Conservation (phyloP, 2,797 vertebrate species). For the Mionectes olivaceus region DNA sequence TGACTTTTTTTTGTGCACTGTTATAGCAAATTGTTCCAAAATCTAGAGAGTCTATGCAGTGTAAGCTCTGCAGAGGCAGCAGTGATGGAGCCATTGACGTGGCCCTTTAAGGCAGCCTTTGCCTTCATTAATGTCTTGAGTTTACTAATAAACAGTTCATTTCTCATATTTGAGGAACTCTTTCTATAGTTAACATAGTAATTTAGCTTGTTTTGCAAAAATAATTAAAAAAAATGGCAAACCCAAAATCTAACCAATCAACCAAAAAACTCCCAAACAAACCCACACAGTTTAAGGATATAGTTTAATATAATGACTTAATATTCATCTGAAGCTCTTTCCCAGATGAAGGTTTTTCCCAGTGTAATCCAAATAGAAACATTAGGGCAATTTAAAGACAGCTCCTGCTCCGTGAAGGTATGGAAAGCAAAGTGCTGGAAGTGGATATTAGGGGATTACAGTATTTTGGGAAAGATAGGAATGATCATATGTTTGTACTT, state of each 20-base stretch:
- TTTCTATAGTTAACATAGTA: background rate
- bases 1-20: rapidly evolving
- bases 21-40: background rate
- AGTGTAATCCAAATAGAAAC: background rate
- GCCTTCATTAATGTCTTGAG: background rate
- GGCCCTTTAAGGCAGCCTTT: background rate
- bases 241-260: too few species aligned
- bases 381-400: background rate
- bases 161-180: background rate
- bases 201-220: background rate
- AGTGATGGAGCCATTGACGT: background rate
- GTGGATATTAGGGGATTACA: background rate
- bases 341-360: background rate
- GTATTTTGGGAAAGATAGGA: background rate
- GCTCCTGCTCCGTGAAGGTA: background rate
- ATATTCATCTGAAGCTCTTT: background rate
- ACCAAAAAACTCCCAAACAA: background rate
- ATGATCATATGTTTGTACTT: background rate
- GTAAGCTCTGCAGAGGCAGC: background rate
- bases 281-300: background rate
- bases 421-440: background rate
- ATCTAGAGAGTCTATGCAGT: background rate
- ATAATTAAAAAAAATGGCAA: too few species aligned
- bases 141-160: rapidly evolving
- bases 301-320: background rate